These are phyloP conservation scores for Pheosia tremula DNA, from an alignment of 2,888 invertebrate genomes.

Conservation along the genomic window DNA sequence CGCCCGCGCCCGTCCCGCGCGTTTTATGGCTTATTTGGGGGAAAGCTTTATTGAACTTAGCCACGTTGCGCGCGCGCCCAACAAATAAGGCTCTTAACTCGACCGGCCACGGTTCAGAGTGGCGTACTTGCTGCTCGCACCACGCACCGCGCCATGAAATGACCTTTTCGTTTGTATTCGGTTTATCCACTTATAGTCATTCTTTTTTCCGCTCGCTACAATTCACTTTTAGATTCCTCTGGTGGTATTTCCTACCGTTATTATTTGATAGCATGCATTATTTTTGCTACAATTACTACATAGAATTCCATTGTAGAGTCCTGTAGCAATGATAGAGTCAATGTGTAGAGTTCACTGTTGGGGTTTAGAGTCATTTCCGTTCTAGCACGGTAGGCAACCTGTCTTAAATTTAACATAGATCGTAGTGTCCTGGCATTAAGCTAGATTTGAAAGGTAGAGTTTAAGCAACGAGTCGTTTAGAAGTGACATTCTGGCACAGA, in stretches of 20 bases:
- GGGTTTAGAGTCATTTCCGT: not conserved
- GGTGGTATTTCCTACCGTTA: conserved; percentile 63
- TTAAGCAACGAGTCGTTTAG: conserved; percentile 14
- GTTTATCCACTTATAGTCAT: conserved; percentile 83
- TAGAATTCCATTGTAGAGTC: not conserved
- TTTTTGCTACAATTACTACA: conserved; percentile 13
- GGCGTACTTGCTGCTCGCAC: conserved; percentile 53
- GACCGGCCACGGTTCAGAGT: conserved; percentile 52
- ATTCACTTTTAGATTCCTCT: conserved; percentile 81
- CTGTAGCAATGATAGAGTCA: not conserved
- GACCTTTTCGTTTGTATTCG: conserved; percentile 83
- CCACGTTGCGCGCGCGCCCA: conserved; percentile 66
- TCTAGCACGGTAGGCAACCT: too few species aligned
- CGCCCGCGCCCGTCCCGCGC: conserved; percentile 78
- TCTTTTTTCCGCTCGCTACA: conserved; percentile 82
- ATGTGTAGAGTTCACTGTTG: not conserved
- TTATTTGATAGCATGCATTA: conserved; percentile 62
- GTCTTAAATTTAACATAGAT: too few species aligned
- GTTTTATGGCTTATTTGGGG: conserved; percentile 84
- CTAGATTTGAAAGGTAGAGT: too few species aligned
- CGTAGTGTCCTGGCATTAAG: too few species aligned
- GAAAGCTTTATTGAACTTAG: conserved; percentile 83
- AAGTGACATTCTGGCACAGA: conserved; percentile 16
- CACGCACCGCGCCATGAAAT: conserved; percentile 80
- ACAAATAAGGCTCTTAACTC: conserved; percentile 63